A percentile compares a stretch with the other conserved stretches of the same genome.
Conservation (phyloP, 2,888 invertebrate genomes). For the Notodonta ziczac region DNA sequence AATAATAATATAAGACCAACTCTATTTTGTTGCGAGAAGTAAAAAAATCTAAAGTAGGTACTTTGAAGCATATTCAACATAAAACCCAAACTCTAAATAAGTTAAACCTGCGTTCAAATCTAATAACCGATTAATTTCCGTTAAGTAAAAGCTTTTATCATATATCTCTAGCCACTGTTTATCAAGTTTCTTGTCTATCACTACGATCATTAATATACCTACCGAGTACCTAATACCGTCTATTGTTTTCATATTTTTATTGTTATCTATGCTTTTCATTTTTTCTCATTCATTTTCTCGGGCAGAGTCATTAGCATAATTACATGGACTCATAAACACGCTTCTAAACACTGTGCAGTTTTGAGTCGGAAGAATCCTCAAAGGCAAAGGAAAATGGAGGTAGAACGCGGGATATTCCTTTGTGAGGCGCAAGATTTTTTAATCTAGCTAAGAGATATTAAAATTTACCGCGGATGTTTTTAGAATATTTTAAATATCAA, state of each 20-base stretch:
- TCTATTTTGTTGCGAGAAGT: no score
- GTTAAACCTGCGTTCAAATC: no score
- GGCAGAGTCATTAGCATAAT: slow-evolving; percentile 42
- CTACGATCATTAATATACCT: slow-evolving; percentile 16
- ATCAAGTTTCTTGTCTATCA: neutral
- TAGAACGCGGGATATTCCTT: slow-evolving; percentile 20
- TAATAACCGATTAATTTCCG: no score
- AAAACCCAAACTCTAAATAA: no score
- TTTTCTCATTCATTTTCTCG: slow-evolving; percentile 28
- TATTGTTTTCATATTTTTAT: slow-evolving; percentile 28
- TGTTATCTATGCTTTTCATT: slow-evolving; percentile 27
- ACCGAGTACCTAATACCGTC: neutral
- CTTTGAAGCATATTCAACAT: no score
- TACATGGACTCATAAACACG: slow-evolving; percentile 42
- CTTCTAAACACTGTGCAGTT: slow-evolving; percentile 32
- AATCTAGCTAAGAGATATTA: slow-evolving; percentile 25
- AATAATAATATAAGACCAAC: no score
- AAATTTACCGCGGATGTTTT: slow-evolving; percentile 1
- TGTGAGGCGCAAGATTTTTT: slow-evolving; percentile 22
- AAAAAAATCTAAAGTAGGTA: no score
- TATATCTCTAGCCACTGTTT: no score
- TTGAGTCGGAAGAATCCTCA: slow-evolving; percentile 31
- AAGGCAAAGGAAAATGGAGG: slow-evolving; percentile 30
- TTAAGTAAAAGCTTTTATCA: no score
- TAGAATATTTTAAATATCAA: slow-evolving; percentile 6